A percentile compares a stretch with the other conserved stretches of the same genome.
These are phyloP conservation scores for Scartelaos histophorus DNA, from an alignment of 2,113 vertebrate species.

Conservation along the genomic window DNA sequence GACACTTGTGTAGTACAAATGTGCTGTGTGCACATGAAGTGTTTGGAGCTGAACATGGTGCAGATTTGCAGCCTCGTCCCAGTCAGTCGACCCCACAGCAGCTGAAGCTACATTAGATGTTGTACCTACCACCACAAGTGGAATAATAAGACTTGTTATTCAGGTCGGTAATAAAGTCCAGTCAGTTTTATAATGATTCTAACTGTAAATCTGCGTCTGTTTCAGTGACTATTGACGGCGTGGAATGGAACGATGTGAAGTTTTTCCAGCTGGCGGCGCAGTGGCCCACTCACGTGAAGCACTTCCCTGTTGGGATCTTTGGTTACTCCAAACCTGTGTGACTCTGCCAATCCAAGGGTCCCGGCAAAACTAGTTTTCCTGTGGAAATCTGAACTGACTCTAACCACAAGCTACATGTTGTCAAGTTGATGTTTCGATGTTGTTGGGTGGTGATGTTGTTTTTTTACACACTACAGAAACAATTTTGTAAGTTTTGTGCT, in stretches of 20 bases:
- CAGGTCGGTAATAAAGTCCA: not conserved
- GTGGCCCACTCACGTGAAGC: constrained; percentile 89
- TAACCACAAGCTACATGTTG: constrained; percentile 53
- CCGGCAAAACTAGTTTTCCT: constrained; percentile 73
- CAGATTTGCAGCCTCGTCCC: too few relatives aligned
- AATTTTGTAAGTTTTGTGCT: constrained; percentile 75
- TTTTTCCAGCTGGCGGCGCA: constrained; percentile 91
- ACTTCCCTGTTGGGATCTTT: constrained; percentile 88
- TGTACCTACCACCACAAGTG: not conserved
- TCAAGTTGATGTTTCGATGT: constrained; percentile 66
- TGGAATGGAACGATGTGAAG: constrained; percentile 91
- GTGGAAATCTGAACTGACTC: constrained; percentile 74
- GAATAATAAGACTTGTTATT: not conserved
- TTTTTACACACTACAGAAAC: constrained; percentile 72
- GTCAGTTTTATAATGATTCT: not conserved
- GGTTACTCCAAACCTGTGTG: constrained; percentile 83
- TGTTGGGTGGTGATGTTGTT: constrained; percentile 58
- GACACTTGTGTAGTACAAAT: too few relatives aligned
- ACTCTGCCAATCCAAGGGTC: constrained; percentile 52
- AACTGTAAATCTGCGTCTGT: not conserved
- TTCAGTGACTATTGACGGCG: constrained; percentile 86
- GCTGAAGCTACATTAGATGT: too few relatives aligned
- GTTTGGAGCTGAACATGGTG: too few relatives aligned
- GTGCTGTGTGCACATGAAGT: too few relatives aligned
- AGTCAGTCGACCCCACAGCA: too few relatives aligned